Base-by-base conservation (phyloP, 2,888 invertebrate genomes). In the Caenorhabditis zanzibari region DNA sequence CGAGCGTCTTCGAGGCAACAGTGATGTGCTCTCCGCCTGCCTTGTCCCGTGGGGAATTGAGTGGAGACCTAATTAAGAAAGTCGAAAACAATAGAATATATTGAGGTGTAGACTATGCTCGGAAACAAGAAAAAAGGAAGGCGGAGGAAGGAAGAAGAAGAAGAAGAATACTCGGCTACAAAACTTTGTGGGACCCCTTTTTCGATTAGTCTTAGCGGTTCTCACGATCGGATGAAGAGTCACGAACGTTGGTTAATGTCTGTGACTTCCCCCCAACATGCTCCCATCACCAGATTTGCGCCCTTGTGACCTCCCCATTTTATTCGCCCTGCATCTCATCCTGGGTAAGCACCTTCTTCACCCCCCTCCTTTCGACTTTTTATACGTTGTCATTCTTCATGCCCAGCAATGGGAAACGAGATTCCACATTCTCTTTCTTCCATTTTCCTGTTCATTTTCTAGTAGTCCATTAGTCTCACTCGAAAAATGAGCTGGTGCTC, bases 11-110 rank as follows among this genome's bases (percentile, higher is more conserved):
- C 49, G 49, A 66, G n/a, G 44, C 61, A 56, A 52, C 68, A 73
- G 54, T 35, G 80, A 49, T 73, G 73, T 59, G 47, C 56, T 49
- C 56, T 49, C 52, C 63, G 66, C 41, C 52, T 68, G 75, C 59
- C 16, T 68, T 58, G 59, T 72, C 76, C 82, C 71, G 41, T 10
- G 68, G 82, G 82, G 72, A 68, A 59, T 58, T 72, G 56, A 32
- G 56, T 52, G 52, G 66, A 68, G 82, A 76, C 66, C 82, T 82
- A 82, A 82, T 82, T 82, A 82, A 72, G 72, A 77, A 82, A 82
- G 73, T 73, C 77, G 73, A 77, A 82, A 82, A 82, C 72, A 82
- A 76, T 66, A 76, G 76, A 82, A 73, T 72, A 82, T 81, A 59
- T 68, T 74, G 81, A 81, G 75, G 81, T 81, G 59, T 71, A 75